A percentile compares a stretch with the other conserved stretches of the same genome.
These are phyloP conservation scores for Malurus cyaneus DNA, from an alignment of 2,113 vertebrate genomes.

Conservation along the genomic window DNA sequence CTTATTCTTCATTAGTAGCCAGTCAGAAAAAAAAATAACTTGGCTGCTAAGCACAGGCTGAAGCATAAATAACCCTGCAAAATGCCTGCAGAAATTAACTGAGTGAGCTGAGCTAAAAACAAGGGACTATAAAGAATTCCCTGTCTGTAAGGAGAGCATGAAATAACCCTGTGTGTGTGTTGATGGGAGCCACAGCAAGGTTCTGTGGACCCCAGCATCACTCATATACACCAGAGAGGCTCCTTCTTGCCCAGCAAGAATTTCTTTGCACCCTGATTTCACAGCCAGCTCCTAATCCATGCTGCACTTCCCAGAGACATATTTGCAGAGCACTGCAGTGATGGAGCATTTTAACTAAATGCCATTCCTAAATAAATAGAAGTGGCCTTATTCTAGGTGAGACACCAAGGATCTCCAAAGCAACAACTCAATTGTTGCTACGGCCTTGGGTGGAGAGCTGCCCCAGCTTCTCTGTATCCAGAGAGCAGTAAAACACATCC, in stretches of 20 bases:
- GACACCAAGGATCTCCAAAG: neutral
- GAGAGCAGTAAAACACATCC: neutral
- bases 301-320: neutral
- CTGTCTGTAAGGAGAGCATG: neutral
- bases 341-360: neutral
- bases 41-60: conserved; percentile 20
- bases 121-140: neutral
- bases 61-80: conserved; percentile 15
- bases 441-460: neutral
- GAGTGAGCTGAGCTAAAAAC: neutral
- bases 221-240: neutral
- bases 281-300: neutral
- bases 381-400: neutral
- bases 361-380: neutral
- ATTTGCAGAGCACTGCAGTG: neutral
- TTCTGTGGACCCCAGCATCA: neutral
- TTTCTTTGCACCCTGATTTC: neutral
- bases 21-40: conserved; percentile 27
- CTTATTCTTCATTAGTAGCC: conserved; percentile 24
- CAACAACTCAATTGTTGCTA: neutral
- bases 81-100: neutral
- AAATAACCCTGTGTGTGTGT: neutral
- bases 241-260: neutral
- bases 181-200: neutral
- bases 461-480: neutral